phyloP scores from a whole-genome alignment of 2,113 vertebrate genomes.

The Seriola quinqueradiata region DNA sequence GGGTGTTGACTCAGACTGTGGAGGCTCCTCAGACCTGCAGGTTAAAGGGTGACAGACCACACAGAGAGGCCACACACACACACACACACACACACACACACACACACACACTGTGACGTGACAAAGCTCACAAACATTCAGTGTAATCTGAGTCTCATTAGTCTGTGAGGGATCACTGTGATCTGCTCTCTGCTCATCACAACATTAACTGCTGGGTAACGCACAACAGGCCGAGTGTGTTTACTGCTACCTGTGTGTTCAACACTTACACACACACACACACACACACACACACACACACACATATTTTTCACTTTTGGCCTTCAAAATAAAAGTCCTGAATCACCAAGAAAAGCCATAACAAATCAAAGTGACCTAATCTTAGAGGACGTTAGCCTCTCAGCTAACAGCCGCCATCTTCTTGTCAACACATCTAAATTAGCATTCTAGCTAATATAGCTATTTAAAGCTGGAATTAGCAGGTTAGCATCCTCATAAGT shows the following conservation, averaged over 20 bases:
- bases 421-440: too few species aligned
- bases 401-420: too few species aligned
- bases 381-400: too few species aligned
- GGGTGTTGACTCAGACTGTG: neutral
- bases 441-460: too few species aligned
- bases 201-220: constrained; percentile 50
- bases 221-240: constrained; percentile 26
- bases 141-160: constrained; percentile 70
- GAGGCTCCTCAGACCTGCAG: constrained; percentile 63
- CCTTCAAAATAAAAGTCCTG: too few species aligned
- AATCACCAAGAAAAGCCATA: too few species aligned
- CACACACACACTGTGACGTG: constrained; percentile 19
- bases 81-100: constrained; percentile 34
- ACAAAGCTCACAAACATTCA: constrained; percentile 38
- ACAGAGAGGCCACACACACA: constrained; percentile 70
- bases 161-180: constrained; percentile 37
- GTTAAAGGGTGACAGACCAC: constrained; percentile 81
- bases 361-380: too few species aligned
- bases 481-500: too few species aligned
- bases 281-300: neutral
- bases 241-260: constrained; percentile 46
- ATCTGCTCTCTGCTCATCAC: constrained; percentile 69
- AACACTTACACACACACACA: constrained; percentile 22
- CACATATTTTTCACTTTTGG: too few species aligned
- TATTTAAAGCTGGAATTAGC: too few species aligned